Evolutionary conservation across 2,888 invertebrate genomes (phyloP), one percentile per base, ranked within the genome.

Genomic region (Eupeodes luniger): DNA sequence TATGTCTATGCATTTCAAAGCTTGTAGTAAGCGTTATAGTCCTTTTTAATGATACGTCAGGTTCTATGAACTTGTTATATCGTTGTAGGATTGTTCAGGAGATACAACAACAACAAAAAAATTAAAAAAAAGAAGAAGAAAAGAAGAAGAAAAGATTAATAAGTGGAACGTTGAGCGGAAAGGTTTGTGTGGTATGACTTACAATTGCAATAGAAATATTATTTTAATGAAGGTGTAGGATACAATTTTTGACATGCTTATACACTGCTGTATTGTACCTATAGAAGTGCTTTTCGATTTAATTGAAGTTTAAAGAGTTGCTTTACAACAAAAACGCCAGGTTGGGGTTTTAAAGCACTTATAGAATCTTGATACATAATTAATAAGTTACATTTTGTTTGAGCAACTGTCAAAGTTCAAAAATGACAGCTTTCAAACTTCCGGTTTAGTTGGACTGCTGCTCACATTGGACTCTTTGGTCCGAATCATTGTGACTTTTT

Each of bases 11-110:
- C 14, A 69, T 55, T 47, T 44, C n/a, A n/a, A 27, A n/a, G 72
- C 55, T 70, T 55, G 55, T 57, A 70, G 70, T 55, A 51, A 34
- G 34, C 11, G 47, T 40, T 19, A 16, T 53, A 47, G 57, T 36
- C 47, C 61, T 51, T 59, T 78, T 78, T 78, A 78, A 78, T 69
- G 67, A 78, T 69, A 69, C 67, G 36, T 4, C 36, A 57, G 59
- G 78, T 78, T 78, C 78, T 69, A 69, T 51, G 78, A 78, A 67
- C 78, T 78, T 69, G 78, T 69, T 78, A 59, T 34, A 40, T 34
- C 34, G 27, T 72, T 72, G 72, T 59, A 12, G 61, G 16, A 61
- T 61, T 75, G 51, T 40, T 59, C n/a, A 59, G 14, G 27, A 51
- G 16, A 66, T n/a, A 66, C 12, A 16, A 10, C 2, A 9, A 6